These are phyloP conservation scores for Agapornis canus DNA, from an alignment of 2,797 vertebrate species.

Conservation along the genomic window DNA sequence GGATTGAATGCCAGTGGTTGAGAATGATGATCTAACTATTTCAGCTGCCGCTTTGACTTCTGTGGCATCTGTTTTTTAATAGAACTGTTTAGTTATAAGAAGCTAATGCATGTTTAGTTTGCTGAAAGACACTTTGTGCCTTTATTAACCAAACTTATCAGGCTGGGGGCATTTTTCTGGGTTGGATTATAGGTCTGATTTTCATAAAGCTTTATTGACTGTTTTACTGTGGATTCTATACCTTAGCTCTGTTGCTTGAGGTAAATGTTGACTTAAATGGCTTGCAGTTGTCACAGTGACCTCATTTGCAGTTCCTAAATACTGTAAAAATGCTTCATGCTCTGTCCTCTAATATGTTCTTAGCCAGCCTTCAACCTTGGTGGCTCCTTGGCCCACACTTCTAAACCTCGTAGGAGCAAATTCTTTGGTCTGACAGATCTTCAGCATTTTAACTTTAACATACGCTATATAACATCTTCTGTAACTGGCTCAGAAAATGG, in stretches of 20 bases:
- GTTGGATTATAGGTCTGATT: neutral
- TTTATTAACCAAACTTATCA: neutral
- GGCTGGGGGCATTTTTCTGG: neutral
- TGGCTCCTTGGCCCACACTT: neutral
- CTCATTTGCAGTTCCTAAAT: neutral
- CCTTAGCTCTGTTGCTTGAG: neutral
- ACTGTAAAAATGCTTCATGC: neutral
- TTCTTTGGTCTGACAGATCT: neutral
- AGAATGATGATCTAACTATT: neutral
- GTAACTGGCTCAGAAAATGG: neutral
- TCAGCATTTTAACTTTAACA: neutral
- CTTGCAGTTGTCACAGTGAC: neutral
- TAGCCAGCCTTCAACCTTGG: neutral
- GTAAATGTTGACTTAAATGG: neutral
- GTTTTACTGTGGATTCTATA: neutral
- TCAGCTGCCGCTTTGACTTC: neutral
- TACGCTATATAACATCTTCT: neutral
- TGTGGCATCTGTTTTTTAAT: neutral
- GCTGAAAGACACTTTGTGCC: neutral
- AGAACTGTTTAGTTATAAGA: neutral
- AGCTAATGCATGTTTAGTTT: neutral
- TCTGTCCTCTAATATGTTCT: neutral
- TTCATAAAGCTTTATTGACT: neutral
- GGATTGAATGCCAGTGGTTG: neutral
- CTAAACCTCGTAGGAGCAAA: neutral